Evolutionary conservation across 1,140 invertebrate genomes (phyloP), one percentile per base, ranked within the genome.

Genomic region (Trinorchestia longiramus): DNA sequence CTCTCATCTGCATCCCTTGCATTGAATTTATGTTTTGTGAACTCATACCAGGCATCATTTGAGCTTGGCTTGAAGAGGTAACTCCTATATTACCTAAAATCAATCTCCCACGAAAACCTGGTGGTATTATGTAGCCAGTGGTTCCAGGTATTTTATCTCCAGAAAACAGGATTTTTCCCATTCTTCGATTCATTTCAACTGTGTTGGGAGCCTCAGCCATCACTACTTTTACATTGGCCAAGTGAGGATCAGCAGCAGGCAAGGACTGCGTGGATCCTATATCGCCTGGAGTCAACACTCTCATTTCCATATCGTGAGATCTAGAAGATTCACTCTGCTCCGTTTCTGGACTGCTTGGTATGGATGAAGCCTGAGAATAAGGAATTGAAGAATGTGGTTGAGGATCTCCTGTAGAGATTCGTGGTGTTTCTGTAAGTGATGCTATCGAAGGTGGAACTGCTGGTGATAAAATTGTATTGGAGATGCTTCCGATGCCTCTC

Each of bases 111-210:
- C 96, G 94, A 87, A 96, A 96, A 23, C 96, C 96, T 87, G 96
- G 45, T 43, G 96, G 96, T 40, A 96, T 96, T 0, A 45, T 87
- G 95, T 96, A 96, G 23, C 96, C 96, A 0, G 96, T 96, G 4
- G 95, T 95, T 6, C 96, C 96, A 41, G 96, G 96, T 44, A 96
- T 96, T 88, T 96, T 96, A 90, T 96, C 87, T 11, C 96, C 96
- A 17, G 96, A 95, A 19, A 95, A 90, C 42, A 96, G 90, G 36
- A 90, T 47, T 43, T 23, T 96, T n/a, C 96, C 96, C 36, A 41
- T 42, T 43, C 96, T 95, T 40, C 96, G 95, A 36, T 62, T 43
- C 23, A 91, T 41, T 44, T 94, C 95, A 41, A 40, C 95, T 0
- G 53, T 43, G 28, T 87, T 88, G 6, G 62, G 53, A n/a, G 57